These are phyloP conservation scores for Drosophila parabipectinata DNA, from an alignment of 1,140 invertebrate genomes.

Conservation along the genomic window DNA sequence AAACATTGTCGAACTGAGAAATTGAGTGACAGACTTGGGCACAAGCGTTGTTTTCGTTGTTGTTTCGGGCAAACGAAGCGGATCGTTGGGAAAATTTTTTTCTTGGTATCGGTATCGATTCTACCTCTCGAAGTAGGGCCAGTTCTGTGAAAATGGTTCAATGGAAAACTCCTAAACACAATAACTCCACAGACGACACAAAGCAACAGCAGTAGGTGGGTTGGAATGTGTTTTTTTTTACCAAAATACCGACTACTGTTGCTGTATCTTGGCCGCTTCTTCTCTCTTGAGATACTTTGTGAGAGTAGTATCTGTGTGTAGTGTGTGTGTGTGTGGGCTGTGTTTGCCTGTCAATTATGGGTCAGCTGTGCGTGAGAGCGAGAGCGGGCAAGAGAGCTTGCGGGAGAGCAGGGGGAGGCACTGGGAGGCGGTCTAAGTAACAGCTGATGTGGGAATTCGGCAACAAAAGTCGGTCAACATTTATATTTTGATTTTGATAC, in stretches of 20 bases:
- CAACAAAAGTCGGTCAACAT: constrained; percentile 40
- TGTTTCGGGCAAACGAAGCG: constrained; percentile 50
- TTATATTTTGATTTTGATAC: constrained; percentile 17
- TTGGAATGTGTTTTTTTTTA: constrained; percentile 39
- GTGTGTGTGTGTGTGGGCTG: constrained; percentile 11
- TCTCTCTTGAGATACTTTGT: constrained; percentile 28
- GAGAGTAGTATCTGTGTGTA: constrained; percentile 27
- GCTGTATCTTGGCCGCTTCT: constrained; percentile 45
- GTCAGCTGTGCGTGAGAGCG: constrained; percentile 76
- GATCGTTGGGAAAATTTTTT: constrained; percentile 72
- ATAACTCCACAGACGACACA: constrained; percentile 22
- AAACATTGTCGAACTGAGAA: constrained; percentile 61
- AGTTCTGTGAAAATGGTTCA: constrained; percentile 67
- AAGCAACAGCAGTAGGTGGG: constrained; percentile 68
- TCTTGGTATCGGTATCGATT: constrained; percentile 43
- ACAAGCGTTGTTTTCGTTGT: constrained; percentile 23
- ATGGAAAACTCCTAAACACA: constrained; percentile 69
- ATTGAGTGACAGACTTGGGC: constrained; percentile 42
- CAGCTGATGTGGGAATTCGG: constrained; percentile 50
- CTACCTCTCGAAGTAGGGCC: constrained; percentile 2
- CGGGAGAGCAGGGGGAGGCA: constrained; percentile 13
- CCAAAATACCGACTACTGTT: constrained; percentile 22
- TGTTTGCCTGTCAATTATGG: constrained; percentile 69
- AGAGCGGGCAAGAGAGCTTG: constrained; percentile 23
- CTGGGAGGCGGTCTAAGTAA: constrained; percentile 21